Conservation (phyloP, 2,113 vertebrate species). For the Pseudolaguvia tuberculata region DNA sequence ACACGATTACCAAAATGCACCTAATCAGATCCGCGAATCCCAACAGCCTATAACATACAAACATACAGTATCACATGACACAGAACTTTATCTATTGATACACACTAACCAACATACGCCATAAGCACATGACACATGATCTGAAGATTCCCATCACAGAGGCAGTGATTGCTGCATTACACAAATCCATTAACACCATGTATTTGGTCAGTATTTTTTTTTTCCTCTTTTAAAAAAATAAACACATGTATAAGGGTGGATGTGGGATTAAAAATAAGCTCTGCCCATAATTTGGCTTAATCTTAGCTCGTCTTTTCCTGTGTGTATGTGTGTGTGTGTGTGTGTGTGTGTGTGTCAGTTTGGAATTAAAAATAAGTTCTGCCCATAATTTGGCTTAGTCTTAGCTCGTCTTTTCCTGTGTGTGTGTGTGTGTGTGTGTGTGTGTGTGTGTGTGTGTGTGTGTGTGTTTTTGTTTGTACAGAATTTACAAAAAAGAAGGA, state of each 20-base stretch:
- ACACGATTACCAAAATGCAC: neutral
- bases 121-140: neutral
- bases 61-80: neutral
- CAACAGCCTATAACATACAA: neutral
- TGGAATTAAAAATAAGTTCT: constrained; percentile 4
- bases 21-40: neutral
- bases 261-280: constrained; percentile 6
- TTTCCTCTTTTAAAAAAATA: constrained; percentile 12
- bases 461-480: no score
- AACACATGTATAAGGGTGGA: constrained; percentile 3
- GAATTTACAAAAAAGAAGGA: constrained; percentile 58
- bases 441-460: neutral
- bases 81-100: neutral
- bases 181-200: constrained; percentile 1
- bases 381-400: constrained; percentile 12
- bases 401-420: neutral
- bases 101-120: neutral
- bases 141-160: neutral
- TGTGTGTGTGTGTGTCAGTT: neutral
- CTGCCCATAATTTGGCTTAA: constrained; percentile 7
- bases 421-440: neutral
- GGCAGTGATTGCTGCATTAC: constrained; percentile 26
- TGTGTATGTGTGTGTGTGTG: neutral
- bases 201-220: constrained; percentile 9
- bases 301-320: neutral